Evolutionary conservation across 2,797 vertebrate species (phyloP), one percentile per base, ranked within the genome.

Genomic region (Carcharodon carcharias): DNA sequence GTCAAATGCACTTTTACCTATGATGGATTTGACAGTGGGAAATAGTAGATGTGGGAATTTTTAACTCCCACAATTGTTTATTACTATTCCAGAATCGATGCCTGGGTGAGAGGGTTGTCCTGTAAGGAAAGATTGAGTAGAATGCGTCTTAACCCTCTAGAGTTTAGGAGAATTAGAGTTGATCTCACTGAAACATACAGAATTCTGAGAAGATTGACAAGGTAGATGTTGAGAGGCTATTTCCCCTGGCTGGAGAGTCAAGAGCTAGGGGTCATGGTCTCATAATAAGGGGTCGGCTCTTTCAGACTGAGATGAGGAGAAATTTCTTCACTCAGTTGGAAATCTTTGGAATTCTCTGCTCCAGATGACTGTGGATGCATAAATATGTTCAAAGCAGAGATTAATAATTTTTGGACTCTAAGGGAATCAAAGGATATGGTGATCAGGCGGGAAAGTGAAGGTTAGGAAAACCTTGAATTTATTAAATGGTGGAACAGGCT

Each of bases 41-140:
- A 56, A 56, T 9, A 4, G 50, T 88, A 56, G 7, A 88, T 96
- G 18, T 8, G 80, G 87, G 96, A 97, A 97, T 96, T 95, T 0
- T 96, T 35, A 35, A 35, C 35, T 77, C 31, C 71, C 31, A 77
- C 71, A 77, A 35, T 7, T 35, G 71, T 12, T 77, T 31, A 77
- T 77, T 31, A 77, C 31, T 12, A 12, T 77, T 77, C 31, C 35
- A 77, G 71, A n/a, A 35, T 35, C 12, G 31, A 77, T 77, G 31
- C 9, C 31, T 77, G 9, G 71, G 35, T 35, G 31, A 77, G 31
- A 77, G 31, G 28, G 31, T 77, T 77, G 8, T 77, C 31, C 31
- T 77, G n/a, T 12, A 12, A 77, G 28, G 23, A 11, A 73, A 35
- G 31, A 35, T 35, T 26, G 31, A 77, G 11, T 77, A 9, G 71